Evolutionary conservation across 2,888 invertebrate species (phyloP).

Genomic region (Noctua janthe): DNA sequence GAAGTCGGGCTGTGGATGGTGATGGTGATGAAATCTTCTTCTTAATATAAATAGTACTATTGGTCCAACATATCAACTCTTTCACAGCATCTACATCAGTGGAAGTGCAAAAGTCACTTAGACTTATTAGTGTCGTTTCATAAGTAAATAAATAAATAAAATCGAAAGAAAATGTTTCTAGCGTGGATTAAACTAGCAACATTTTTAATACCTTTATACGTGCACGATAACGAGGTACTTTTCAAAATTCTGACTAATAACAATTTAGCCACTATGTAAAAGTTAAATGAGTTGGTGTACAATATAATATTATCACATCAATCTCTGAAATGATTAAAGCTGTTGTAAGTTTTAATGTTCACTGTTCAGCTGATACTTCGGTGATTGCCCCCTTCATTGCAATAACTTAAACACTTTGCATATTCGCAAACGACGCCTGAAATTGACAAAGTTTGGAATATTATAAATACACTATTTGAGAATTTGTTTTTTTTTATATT

Average conservation of each 20-base stretch:
- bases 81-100: background rate
- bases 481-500: conserved; percentile 5
- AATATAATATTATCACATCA: conserved; percentile 34
- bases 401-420: conserved; percentile 26
- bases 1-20: background rate
- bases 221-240: background rate
- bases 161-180: background rate
- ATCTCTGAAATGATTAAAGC: conserved; percentile 48
- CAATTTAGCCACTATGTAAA: conserved; percentile 13
- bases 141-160: background rate
- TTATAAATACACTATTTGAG: background rate
- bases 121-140: background rate
- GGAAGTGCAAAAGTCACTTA: background rate
- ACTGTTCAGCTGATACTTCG: conserved; percentile 26
- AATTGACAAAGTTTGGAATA: conserved; percentile 24
- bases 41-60: background rate
- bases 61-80: background rate
- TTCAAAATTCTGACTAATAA: conserved; percentile 17
- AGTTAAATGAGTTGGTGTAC: conserved; percentile 41
- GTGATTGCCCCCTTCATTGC: conserved; percentile 29
- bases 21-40: no score
- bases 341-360: conserved; percentile 52
- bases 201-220: background rate
- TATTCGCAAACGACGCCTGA: conserved; percentile 34
- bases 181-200: background rate